Conservation (phyloP, 2,888 invertebrate species). For the Unio pictorum region DNA sequence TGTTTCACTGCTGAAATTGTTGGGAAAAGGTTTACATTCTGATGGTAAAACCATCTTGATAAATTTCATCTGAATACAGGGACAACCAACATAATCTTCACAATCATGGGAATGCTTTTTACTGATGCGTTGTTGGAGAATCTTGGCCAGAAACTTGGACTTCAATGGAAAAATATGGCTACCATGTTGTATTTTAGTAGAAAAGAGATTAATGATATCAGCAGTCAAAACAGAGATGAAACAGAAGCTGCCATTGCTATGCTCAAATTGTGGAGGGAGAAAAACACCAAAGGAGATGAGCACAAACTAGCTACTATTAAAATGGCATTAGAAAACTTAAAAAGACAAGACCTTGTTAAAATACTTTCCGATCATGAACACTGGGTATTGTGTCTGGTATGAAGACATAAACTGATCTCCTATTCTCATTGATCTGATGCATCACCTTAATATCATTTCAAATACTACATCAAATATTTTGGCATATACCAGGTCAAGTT, state of each 20-base stretch:
- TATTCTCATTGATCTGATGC: no score
- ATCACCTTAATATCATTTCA: no score
- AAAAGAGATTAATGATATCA: constrained; percentile 16
- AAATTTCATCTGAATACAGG: not conserved
- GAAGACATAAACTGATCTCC: no score
- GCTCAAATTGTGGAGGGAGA: constrained; percentile 12
- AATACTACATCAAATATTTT: no score
- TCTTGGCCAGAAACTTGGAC: constrained; percentile 13
- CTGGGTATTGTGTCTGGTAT: constrained; percentile 12
- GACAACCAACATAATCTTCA: not conserved
- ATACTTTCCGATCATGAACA: constrained; percentile 15
- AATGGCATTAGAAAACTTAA: constrained; percentile 11
- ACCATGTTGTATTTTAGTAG: constrained; percentile 15
- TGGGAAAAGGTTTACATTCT: no score
- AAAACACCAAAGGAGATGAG: constrained; percentile 16
- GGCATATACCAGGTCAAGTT: no score
- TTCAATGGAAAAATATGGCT: constrained; percentile 19
- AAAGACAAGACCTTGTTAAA: constrained; percentile 15
- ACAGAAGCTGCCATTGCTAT: constrained; percentile 15
- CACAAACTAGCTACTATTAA: constrained; percentile 16
- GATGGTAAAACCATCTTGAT: no score
- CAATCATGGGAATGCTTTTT: constrained; percentile 3
- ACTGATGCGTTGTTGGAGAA: constrained; percentile 13
- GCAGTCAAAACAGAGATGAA: constrained; percentile 9
- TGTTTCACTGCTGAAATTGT: no score